phyloP scores from a whole-genome alignment of 2,888 invertebrate genomes.

The Macrosiphum euphorbiae region DNA sequence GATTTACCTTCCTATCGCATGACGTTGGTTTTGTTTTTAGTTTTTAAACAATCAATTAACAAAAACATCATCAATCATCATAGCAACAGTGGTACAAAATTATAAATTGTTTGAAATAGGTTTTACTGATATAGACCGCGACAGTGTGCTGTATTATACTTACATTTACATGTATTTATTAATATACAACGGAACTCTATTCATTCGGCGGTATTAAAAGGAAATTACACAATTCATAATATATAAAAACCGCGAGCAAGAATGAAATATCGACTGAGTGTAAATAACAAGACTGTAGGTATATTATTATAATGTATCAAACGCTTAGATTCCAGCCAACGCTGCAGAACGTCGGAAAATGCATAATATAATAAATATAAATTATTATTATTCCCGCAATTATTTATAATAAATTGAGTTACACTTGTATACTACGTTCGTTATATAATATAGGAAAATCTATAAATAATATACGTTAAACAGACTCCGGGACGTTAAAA shows the following conservation, averaged over 20 bases:
- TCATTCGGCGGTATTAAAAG: neutral
- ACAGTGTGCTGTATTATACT: neutral
- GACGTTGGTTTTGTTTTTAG: neutral
- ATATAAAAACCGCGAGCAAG: neutral
- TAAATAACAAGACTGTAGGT: neutral
- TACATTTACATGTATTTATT: neutral
- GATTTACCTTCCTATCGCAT: neutral
- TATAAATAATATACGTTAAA: neutral
- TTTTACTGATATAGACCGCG: neutral
- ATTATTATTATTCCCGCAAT: neutral
- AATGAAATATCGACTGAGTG: neutral
- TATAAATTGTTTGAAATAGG: neutral
- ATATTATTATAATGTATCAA: neutral
- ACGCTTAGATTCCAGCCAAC: neutral
- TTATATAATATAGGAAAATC: neutral
- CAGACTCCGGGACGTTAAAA: neutral
- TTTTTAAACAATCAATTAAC: neutral
- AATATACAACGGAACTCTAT: neutral
- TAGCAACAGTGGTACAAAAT: neutral
- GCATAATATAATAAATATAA: neutral
- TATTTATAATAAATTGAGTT: neutral
- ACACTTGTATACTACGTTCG: neutral
- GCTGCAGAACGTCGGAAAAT: neutral
- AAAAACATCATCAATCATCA: neutral
- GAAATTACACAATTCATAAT: neutral